Conservation (phyloP, 2,113 vertebrate genomes). For the Mus musculus region DNA sequence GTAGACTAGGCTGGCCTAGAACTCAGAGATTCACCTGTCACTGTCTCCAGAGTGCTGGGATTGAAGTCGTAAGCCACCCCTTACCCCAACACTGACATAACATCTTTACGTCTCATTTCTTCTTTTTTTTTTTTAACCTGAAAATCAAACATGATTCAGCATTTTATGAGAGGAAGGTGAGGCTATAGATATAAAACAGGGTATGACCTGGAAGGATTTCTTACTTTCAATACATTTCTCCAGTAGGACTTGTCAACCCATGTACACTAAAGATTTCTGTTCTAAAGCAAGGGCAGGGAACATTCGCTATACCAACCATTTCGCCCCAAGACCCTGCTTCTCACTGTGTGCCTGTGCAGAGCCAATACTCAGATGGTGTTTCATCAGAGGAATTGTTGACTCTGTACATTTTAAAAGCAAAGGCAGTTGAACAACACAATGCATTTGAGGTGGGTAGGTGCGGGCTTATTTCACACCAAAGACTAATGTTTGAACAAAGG, state of each 20-base stretch:
- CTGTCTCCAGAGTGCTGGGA: no score
- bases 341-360: background rate
- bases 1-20: no score
- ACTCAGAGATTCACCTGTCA: no score
- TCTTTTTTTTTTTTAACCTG: background rate
- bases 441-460: background rate
- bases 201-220: background rate
- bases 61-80: no score
- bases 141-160: background rate
- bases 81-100: background rate
- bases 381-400: slow-evolving; percentile 14
- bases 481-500: slow-evolving; percentile 46
- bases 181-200: background rate
- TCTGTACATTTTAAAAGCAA: slow-evolving; percentile 43
- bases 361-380: background rate
- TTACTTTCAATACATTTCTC: background rate
- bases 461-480: slow-evolving; percentile 51
- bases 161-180: background rate
- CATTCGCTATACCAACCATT: background rate
- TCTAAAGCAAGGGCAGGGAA: background rate
- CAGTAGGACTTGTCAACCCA: background rate
- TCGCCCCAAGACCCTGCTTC: background rate
- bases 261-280: background rate
- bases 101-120: background rate
- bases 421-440: background rate